These are phyloP conservation scores for Anhinga rufa DNA, from an alignment of 2,113 vertebrate genomes.

Conservation along the genomic window DNA sequence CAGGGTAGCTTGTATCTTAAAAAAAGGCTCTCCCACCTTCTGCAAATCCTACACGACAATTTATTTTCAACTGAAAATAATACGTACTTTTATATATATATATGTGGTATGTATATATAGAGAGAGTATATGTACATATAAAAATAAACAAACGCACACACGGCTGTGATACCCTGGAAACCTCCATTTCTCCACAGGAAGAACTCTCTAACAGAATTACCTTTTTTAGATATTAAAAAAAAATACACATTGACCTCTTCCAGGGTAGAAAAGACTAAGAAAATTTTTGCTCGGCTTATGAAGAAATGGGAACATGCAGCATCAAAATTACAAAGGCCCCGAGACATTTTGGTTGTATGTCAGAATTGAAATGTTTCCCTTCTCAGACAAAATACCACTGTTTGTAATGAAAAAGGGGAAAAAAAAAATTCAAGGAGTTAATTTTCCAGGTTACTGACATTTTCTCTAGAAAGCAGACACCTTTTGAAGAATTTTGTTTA, in stretches of 20 bases:
- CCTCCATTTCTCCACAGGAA: not conserved
- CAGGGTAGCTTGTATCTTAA: constrained; percentile 6
- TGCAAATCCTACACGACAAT: constrained; percentile 18
- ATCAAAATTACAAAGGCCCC: not conserved
- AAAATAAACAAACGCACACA: not conserved
- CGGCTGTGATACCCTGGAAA: constrained; percentile 3
- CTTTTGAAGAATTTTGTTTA: not conserved
- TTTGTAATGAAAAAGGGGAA: not conserved
- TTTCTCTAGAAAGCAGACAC: not conserved
- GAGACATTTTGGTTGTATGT: not conserved
- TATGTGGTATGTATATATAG: not conserved
- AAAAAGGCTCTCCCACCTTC: constrained; percentile 22
- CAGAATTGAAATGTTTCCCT: not conserved
- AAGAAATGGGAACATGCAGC: not conserved
- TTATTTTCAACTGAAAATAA: constrained; percentile 45
- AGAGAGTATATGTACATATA: not conserved
- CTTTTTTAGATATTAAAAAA: not conserved
- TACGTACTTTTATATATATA: not conserved
- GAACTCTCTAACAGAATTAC: not conserved
- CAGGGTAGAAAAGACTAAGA: not conserved
- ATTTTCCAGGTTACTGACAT: not conserved
- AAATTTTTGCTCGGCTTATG: not conserved
- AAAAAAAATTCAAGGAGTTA: not conserved
- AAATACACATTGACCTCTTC: not conserved
- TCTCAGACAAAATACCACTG: not conserved